These are phyloP conservation scores for Tetrax tetrax DNA, from an alignment of 2,113 vertebrate species.

Conservation along the genomic window DNA sequence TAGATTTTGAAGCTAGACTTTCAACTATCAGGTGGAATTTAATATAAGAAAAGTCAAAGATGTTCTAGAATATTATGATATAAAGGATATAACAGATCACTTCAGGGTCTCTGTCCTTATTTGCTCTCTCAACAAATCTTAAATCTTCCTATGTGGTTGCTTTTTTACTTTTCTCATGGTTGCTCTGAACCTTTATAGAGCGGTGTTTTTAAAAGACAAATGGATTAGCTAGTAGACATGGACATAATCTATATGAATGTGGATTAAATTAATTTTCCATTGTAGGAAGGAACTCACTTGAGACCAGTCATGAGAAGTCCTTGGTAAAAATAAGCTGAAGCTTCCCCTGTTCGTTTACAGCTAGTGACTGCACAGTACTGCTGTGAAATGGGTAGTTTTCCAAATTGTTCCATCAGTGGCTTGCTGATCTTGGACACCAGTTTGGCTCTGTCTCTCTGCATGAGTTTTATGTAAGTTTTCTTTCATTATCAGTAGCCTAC, in stretches of 20 bases:
- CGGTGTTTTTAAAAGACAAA: neutral
- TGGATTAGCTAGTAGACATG: neutral
- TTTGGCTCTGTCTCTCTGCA: neutral
- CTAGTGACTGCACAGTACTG: neutral
- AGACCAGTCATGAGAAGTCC: neutral
- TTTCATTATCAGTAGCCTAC: neutral
- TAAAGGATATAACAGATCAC: neutral
- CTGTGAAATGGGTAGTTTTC: neutral
- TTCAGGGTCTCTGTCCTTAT: constrained; percentile 2
- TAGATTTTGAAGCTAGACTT: neutral
- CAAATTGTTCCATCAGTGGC: neutral
- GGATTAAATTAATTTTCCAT: neutral
- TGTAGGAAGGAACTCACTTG: neutral
- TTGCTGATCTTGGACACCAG: neutral
- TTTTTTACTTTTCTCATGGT: neutral
- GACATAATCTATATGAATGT: neutral
- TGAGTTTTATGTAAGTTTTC: neutral
- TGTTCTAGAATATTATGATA: neutral
- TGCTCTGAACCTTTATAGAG: neutral
- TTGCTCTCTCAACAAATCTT: neutral
- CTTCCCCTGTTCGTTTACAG: neutral
- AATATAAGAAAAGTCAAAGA: neutral
- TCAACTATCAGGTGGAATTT: constrained; percentile 11
- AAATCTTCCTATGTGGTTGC: neutral
- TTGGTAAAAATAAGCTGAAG: neutral